Evolutionary conservation across 92 coral and sea anemone species (phyloP).

Genomic region (Meandrina meandrites): DNA sequence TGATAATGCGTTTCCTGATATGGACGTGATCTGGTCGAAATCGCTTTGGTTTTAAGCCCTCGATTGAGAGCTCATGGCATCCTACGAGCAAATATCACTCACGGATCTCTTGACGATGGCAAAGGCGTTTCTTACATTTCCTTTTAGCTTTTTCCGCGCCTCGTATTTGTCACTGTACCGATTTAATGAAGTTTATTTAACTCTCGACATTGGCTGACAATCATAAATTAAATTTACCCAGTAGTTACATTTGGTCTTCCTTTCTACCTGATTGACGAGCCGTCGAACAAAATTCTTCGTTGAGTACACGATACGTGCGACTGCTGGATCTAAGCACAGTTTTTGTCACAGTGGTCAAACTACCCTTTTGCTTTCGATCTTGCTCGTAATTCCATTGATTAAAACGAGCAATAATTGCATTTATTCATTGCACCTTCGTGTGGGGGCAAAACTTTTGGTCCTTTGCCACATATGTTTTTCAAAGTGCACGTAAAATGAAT

Average conservation of each 20-base stretch:
- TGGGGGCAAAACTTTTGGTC: constrained; percentile 44
- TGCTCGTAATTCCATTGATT: constrained; percentile 19
- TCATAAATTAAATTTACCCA: constrained; percentile 66
- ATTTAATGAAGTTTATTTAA: constrained; percentile 57
- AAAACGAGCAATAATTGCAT: constrained; percentile 49
- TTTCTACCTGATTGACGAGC: constrained; percentile 39
- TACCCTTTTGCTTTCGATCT: not conserved
- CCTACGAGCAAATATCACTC: constrained; percentile 24
- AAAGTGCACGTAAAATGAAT: not conserved
- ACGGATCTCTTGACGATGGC: not conserved
- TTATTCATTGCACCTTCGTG: constrained; percentile 62
- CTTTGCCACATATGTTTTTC: constrained; percentile 25
- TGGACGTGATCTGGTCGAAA: not conserved
- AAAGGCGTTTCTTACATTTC: not conserved
- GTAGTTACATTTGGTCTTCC: constrained; percentile 44
- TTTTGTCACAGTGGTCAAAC: not conserved
- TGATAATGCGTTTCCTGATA: constrained; percentile 24
- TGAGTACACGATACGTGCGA: not conserved
- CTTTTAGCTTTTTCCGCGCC: constrained; percentile 3
- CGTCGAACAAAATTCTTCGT: constrained; percentile 4
- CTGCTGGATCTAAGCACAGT: not conserved
- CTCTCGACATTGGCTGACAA: constrained; percentile 60
- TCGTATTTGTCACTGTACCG: constrained; percentile 47
- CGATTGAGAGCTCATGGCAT: not conserved
- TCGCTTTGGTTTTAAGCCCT: constrained; percentile 20